Percentiles rank a stretch among this genome's conserved stretches.
Conservation (phyloP, 1,140 invertebrate genomes). For the Drosophila grimshawi region DNA sequence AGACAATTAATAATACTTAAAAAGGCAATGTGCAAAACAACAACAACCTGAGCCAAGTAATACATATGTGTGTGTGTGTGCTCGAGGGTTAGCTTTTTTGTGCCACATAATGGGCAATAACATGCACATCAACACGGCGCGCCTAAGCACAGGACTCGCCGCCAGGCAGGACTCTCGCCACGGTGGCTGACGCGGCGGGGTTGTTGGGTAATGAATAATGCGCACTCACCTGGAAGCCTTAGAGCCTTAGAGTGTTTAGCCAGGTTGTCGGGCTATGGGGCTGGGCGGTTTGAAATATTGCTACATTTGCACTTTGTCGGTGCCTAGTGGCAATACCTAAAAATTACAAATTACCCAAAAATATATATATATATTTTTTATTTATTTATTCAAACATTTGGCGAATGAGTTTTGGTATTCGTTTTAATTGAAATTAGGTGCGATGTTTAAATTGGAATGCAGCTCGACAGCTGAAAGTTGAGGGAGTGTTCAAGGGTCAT, state of each 20-base stretch:
- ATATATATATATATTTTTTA: slow-evolving; percentile 21
- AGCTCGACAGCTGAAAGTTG: background rate
- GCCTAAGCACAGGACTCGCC: slow-evolving; percentile 40
- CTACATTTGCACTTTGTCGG: slow-evolving; percentile 59
- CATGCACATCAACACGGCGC: slow-evolving; percentile 56
- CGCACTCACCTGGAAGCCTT: slow-evolving; percentile 74
- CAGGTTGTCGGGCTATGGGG: background rate
- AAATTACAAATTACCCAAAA: slow-evolving; percentile 72
- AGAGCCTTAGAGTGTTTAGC: background rate
- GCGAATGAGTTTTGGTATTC: slow-evolving; percentile 29
- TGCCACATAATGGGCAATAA: slow-evolving; percentile 61
- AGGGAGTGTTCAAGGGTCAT: background rate
- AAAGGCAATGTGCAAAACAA: slow-evolving; percentile 48
- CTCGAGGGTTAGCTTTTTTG: slow-evolving; percentile 16
- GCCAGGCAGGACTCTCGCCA: slow-evolving; percentile 12
- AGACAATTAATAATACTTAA: slow-evolving; percentile 83
- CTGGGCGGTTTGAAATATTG: slow-evolving; percentile 58
- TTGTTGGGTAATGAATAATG: slow-evolving; percentile 75
- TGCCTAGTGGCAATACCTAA: slow-evolving; percentile 35
- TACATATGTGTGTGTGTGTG: slow-evolving; percentile 10
- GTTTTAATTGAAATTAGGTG: slow-evolving; percentile 79
- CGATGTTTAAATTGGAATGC: slow-evolving; percentile 58
- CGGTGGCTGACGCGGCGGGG: slow-evolving; percentile 17
- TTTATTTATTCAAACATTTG: slow-evolving; percentile 32
- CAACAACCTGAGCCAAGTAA: slow-evolving; percentile 25